Evolutionary conservation across 2,888 invertebrate genomes (phyloP).

Genomic region (Chrysotoxum bicinctum): DNA sequence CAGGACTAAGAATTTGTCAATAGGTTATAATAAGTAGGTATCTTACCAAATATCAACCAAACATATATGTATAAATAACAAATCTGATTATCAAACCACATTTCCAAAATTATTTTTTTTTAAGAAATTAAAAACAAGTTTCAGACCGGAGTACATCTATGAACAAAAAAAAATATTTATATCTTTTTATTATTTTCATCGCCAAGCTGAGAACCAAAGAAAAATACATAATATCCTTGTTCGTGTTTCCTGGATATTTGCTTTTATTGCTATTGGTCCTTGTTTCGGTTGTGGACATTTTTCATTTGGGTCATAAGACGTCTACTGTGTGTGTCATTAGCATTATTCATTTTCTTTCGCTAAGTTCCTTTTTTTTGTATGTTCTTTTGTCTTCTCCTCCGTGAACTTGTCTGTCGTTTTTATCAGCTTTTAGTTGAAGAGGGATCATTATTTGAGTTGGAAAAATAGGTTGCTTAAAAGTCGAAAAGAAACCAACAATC

Average conservation of each 20-base stretch:
- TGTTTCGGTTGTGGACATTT: conserved; percentile 48
- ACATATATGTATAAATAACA: too few species aligned
- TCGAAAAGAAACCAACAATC: not conserved
- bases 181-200: not conserved
- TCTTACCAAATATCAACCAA: too few species aligned
- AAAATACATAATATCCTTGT: not conserved
- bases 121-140: too few species aligned
- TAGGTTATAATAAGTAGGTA: too few species aligned
- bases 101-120: too few species aligned
- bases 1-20: too few species aligned
- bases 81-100: too few species aligned
- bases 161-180: not conserved
- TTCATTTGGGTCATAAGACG: conserved; percentile 66
- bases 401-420: conserved; percentile 9
- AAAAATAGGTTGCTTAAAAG: not conserved
- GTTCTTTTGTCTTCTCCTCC: not conserved
- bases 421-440: not conserved
- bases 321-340: conserved; percentile 66
- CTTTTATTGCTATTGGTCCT: conserved; percentile 6
- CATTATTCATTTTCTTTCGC: conserved; percentile 57
- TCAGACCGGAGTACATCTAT: too few species aligned
- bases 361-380: conserved; percentile 4
- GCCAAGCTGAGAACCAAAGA: not conserved
- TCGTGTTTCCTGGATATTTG: conserved; percentile 9
- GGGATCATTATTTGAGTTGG: not conserved